Base-by-base conservation (phyloP, 30 jellyfish, hydroid and myxozoan species). In the Aurelia sp. region DNA sequence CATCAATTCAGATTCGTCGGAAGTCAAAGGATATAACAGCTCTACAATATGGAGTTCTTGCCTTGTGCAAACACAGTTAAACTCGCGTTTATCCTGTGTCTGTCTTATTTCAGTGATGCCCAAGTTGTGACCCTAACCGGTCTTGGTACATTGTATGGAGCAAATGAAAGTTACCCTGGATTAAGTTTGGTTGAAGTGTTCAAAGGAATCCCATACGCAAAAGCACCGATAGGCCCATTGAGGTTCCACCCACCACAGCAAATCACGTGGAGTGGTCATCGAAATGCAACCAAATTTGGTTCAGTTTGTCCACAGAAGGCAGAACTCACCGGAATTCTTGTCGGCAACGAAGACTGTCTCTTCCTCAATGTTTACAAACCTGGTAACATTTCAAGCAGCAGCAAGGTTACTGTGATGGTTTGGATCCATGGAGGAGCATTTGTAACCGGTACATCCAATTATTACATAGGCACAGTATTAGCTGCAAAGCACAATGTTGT, bases 391-490 rank as follows among this genome's bases (percentile, higher is more conserved):
- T 30, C 80, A 21, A 68, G 71, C 44, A 66, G 66, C 13, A 50
- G 41, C n/a, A 20, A 65, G 18, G 79, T 44, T 13, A 10, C 55
- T 44, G 55, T 44, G 55, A 44, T 44, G 91, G 71, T 81, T 33
- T 81, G 83, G 85, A 68, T 81, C n/a, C 91, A 81, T 27, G 91
- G 91, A 27, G 91, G 91, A 55, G 72, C 65, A 23, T 81, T 17
- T 13, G 52, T 41, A 3, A 10, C 4, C 6, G 91, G 91, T 3
- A 15, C 82, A 13, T 70, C 62, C 57, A 16, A 30, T 20, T 11
- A 3, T 15, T 68, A 81, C 83, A 23, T 35, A 51, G 84, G 78
- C 27, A 66, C 58, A 27, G 59, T 53, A 10, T 23, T 71, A 35
- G 63, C 91, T 13, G 84, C 84, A 10, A 31, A 4, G n/a, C 66